Evolutionary conservation across 2,113 vertebrate species (phyloP).

Genomic region (Petrocephalus zakoni): DNA sequence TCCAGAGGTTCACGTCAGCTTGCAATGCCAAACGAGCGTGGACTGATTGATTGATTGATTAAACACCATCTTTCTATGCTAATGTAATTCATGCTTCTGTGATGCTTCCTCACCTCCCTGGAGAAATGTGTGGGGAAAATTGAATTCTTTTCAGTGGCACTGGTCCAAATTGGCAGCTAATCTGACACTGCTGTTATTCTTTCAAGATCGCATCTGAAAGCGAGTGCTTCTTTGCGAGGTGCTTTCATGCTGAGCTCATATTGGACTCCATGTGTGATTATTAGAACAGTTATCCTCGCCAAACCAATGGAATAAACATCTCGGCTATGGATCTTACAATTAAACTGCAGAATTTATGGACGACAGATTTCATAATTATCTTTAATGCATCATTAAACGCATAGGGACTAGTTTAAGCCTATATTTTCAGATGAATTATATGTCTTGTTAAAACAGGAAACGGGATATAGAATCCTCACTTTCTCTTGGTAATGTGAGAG

Average conservation of each 20-base stretch:
- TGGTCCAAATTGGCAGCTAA: neutral
- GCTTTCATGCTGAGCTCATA: neutral
- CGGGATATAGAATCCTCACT: neutral
- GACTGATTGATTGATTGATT: neutral
- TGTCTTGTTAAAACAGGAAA: neutral
- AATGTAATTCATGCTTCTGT: neutral
- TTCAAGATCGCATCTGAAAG: neutral
- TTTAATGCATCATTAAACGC: neutral
- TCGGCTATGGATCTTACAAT: neutral
- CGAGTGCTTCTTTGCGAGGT: neutral
- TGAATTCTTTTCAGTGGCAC: neutral
- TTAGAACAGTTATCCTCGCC: neutral
- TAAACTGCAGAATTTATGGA: neutral
- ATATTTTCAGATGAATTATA: neutral
- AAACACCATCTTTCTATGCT: neutral
- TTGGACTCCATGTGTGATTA: neutral
- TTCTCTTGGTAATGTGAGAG: neutral
- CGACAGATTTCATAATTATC: neutral
- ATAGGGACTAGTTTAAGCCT: neutral
- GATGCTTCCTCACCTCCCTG: neutral
- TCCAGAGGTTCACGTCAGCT: neutral
- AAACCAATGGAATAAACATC: neutral
- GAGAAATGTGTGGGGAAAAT: neutral
- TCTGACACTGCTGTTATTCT: neutral
- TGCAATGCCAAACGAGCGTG: neutral